These are phyloP conservation scores for Monodelphis domestica DNA, from an alignment of 2,797 vertebrate species.

Conservation along the genomic window DNA sequence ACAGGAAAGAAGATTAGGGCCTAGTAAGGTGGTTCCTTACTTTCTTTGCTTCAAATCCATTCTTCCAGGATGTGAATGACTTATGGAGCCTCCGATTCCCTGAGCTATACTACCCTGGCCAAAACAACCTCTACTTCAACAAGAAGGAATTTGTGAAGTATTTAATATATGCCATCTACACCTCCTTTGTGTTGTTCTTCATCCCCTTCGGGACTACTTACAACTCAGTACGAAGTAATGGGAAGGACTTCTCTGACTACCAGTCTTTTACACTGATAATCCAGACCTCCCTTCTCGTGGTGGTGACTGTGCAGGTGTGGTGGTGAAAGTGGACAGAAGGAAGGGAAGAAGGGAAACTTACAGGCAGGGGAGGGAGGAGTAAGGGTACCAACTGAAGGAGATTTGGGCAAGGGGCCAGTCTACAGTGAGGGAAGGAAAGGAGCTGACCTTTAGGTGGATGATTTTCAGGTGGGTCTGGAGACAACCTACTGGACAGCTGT, in stretches of 20 bases:
- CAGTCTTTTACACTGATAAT: slow-evolving; percentile 94
- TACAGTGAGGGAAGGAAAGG: background rate
- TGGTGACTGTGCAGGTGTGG: slow-evolving; percentile 91
- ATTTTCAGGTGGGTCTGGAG: slow-evolving; percentile 91
- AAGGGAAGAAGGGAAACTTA: slow-evolving; percentile 4
- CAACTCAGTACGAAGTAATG: slow-evolving; percentile 90
- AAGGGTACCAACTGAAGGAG: background rate
- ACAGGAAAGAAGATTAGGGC: background rate
- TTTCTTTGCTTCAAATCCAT: slow-evolving; percentile 41
- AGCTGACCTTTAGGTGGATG: slow-evolving; percentile 33
- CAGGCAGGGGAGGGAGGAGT: background rate
- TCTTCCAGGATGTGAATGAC: slow-evolving; percentile 93
- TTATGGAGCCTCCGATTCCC: slow-evolving; percentile 93
- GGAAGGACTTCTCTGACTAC: slow-evolving; percentile 93
- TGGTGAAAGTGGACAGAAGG: background rate
- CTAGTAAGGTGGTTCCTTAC: slow-evolving; percentile 27
- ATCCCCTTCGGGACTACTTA: slow-evolving; percentile 91
- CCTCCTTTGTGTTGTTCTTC: slow-evolving; percentile 95
- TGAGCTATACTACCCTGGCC: slow-evolving; percentile 93
- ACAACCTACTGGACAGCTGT: slow-evolving; percentile 94
- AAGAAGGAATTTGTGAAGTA: slow-evolving; percentile 90
- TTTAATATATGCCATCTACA: slow-evolving; percentile 93
- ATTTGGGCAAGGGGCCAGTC: slow-evolving; percentile 19
- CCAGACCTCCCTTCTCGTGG: slow-evolving; percentile 92
- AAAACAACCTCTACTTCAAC: slow-evolving; percentile 93